These are phyloP conservation scores for Solenopsis invicta DNA, from an alignment of 1,140 invertebrate species.

Conservation along the genomic window DNA sequence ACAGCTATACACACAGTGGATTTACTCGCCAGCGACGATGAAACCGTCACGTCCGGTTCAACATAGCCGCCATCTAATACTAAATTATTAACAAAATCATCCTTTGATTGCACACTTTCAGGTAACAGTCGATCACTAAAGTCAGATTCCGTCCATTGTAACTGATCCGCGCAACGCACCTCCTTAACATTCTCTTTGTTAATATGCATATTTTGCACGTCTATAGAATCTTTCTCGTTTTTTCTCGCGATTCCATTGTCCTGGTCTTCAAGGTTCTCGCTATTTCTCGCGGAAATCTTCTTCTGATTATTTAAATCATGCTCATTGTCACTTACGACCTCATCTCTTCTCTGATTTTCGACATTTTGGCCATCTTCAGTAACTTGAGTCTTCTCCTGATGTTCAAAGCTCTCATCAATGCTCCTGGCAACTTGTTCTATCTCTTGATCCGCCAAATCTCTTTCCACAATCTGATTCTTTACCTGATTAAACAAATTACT, in stretches of 20 bases:
- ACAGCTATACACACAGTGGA: slow-evolving; percentile 67
- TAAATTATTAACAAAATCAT: slow-evolving; percentile 62
- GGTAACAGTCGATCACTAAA: slow-evolving; percentile 70
- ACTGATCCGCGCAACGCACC: background rate
- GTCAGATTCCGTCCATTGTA: slow-evolving; percentile 8
- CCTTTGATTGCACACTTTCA: slow-evolving; percentile 73
- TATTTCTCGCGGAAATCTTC: background rate
- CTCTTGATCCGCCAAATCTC: background rate
- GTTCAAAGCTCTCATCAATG: background rate
- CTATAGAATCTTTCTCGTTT: background rate
- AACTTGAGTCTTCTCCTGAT: background rate
- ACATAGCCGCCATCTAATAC: slow-evolving; percentile 56
- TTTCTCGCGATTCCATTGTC: background rate
- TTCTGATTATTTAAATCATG: slow-evolving; percentile 8
- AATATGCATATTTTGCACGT: background rate
- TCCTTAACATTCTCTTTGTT: background rate
- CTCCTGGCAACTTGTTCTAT: background rate
- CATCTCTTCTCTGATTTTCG: background rate
- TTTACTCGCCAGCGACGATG: slow-evolving; percentile 55
- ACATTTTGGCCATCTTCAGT: background rate
- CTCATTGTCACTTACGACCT: background rate
- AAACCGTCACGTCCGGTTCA: slow-evolving; percentile 41
- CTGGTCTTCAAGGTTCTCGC: background rate
- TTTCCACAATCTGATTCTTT: background rate
- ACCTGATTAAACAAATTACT: slow-evolving; percentile 8